These are phyloP conservation scores for Caenorhabditis tropicalis DNA, from an alignment of 1,140 invertebrate genomes.

Conservation along the genomic window DNA sequence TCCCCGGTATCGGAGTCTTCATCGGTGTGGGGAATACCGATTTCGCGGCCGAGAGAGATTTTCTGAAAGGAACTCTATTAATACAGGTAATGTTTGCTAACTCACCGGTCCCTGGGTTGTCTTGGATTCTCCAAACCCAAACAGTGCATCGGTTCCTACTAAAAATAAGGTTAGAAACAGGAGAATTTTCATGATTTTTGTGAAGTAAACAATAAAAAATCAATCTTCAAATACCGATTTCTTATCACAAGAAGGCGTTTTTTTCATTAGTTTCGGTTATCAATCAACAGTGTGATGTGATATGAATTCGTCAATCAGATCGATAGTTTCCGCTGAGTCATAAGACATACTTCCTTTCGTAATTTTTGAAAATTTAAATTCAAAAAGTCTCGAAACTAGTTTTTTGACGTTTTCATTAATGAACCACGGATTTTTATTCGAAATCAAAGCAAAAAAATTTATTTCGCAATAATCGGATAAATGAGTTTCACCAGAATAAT, in stretches of 20 bases:
- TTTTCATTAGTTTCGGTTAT: not conserved
- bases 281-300: slow-evolving; percentile 1
- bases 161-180: not conserved
- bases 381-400: no score
- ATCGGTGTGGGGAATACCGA: not conserved
- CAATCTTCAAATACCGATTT: not conserved
- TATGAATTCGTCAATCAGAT: not conserved
- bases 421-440: no score
- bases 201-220: not conserved
- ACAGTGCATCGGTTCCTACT: not conserved
- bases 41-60: slow-evolving; percentile 4
- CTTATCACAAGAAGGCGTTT: not conserved
- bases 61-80: no score
- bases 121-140: not conserved
- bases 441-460: no score
- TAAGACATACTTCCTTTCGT: no score
- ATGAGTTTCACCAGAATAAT: no score
- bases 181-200: not conserved
- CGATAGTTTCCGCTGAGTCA: not conserved
- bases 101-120: not conserved
- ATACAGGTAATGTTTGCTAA: no score
- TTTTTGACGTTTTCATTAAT: no score
- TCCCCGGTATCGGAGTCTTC: not conserved
- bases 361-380: no score
- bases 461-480: no score